A percentile compares a stretch with the other conserved stretches of the same genome.
Evolutionary conservation across 92 coral and sea anemone species (phyloP).

Genomic region (Virgularia gustaviana): DNA sequence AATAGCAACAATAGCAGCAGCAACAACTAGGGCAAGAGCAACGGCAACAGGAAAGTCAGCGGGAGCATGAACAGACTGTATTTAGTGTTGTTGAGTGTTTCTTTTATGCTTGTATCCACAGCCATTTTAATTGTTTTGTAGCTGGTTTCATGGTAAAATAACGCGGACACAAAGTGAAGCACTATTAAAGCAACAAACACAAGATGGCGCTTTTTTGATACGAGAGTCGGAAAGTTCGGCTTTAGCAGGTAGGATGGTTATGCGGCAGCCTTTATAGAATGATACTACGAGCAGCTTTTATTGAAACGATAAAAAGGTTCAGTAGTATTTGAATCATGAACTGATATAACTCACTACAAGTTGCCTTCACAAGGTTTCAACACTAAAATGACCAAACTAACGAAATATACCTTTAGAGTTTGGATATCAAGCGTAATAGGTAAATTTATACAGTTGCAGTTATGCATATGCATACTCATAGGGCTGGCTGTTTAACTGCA

Average conservation of each 20-base stretch:
- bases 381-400: too few relatives aligned
- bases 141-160: slow-evolving; percentile 52
- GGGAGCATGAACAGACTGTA: neutral
- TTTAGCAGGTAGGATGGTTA: neutral
- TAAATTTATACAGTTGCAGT: too few relatives aligned
- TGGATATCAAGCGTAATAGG: too few relatives aligned
- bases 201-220: slow-evolving; percentile 54
- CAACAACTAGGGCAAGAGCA: too few relatives aligned
- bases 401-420: too few relatives aligned
- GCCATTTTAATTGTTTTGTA: neutral
- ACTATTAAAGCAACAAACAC: slow-evolving; percentile 23
- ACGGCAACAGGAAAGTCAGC: neutral
- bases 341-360: too few relatives aligned
- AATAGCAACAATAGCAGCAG: too few relatives aligned
- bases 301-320: too few relatives aligned
- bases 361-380: too few relatives aligned
- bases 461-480: too few relatives aligned
- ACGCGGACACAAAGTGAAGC: slow-evolving; percentile 48
- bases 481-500: too few relatives aligned
- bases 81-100: slow-evolving; percentile 28
- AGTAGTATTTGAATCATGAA: too few relatives aligned
- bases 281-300: neutral
- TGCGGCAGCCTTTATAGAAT: neutral
- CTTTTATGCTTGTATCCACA: slow-evolving; percentile 3
- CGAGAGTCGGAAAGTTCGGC: slow-evolving; percentile 50